Evolutionary conservation across 1,140 invertebrate genomes (phyloP).

Genomic region (Lanistes nyassanus): DNA sequence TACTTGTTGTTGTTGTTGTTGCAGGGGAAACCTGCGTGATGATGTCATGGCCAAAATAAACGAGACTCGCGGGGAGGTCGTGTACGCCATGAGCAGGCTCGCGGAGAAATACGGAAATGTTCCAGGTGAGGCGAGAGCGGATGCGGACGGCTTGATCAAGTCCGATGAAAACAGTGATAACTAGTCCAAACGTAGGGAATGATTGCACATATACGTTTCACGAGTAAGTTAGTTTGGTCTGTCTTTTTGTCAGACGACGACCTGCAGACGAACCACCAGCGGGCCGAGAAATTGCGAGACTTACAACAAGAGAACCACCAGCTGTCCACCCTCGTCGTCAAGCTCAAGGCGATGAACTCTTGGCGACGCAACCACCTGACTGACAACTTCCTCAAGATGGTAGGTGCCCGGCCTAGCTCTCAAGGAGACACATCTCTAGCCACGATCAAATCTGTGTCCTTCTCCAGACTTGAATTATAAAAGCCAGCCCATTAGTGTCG

Average conservation of each 20-base stretch:
- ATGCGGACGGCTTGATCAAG: too few species aligned
- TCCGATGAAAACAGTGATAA: too few species aligned
- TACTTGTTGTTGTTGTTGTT: not conserved
- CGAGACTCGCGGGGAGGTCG: slow-evolving; percentile 50
- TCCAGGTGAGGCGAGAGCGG: slow-evolving; percentile 33
- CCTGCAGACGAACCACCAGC: slow-evolving; percentile 39
- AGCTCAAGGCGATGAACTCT: slow-evolving; percentile 60
- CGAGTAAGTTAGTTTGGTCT: too few species aligned
- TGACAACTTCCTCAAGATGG: slow-evolving; percentile 51
- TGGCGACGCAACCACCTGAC: slow-evolving; percentile 58
- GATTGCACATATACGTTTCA: too few species aligned
- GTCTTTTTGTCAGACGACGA: slow-evolving; percentile 42
- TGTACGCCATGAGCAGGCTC: slow-evolving; percentile 54
- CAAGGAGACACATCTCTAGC: too few species aligned
- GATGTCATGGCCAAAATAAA: slow-evolving; percentile 57
- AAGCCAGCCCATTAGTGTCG: too few species aligned
- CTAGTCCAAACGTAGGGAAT: too few species aligned
- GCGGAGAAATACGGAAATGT: slow-evolving; percentile 48
- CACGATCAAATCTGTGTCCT: too few species aligned
- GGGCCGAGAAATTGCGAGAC: slow-evolving; percentile 48
- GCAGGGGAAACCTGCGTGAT: slow-evolving; percentile 57
- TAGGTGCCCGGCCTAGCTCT: too few species aligned
- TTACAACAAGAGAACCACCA: slow-evolving; percentile 60
- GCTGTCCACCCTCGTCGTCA: slow-evolving; percentile 55
- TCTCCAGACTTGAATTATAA: too few species aligned